Evolutionary conservation across 35 echinoderm and acorn worm genomes (phyloP).

Genomic region (Heliocidaris erythrogramma): DNA sequence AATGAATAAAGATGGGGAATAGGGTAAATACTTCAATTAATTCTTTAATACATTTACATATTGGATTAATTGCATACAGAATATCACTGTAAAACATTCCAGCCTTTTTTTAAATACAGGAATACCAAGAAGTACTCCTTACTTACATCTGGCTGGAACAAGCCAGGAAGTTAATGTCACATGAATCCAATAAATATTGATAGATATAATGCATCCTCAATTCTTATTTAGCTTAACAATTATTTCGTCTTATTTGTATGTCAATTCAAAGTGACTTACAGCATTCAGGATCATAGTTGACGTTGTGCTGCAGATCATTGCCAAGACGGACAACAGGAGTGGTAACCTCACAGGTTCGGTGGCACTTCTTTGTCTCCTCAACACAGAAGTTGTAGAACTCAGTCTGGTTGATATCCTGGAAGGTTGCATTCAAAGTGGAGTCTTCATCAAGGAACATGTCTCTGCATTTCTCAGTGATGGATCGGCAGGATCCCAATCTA

Average conservation of each 20-base stretch:
- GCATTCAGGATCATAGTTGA: slow-evolving; percentile 5
- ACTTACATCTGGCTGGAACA: not conserved
- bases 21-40: not conserved
- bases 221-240: too few relatives aligned
- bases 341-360: not conserved
- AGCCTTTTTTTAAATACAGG: too few relatives aligned
- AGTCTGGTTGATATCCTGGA: slow-evolving; percentile 59
- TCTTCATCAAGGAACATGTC: slow-evolving; percentile 53
- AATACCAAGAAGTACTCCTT: not conserved
- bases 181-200: too few relatives aligned
- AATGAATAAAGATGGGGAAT: not conserved
- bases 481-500: slow-evolving; percentile 2
- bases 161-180: too few relatives aligned
- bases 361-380: slow-evolving; percentile 38
- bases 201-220: too few relatives aligned
- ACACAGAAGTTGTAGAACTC: slow-evolving; percentile 45
- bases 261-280: not conserved
- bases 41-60: not conserved
- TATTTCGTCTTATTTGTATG: too few relatives aligned
- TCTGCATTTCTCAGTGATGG: slow-evolving; percentile 42
- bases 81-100: not conserved
- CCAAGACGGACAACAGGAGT: not conserved
- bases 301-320: not conserved
- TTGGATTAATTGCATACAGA: not conserved
- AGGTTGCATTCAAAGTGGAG: slow-evolving; percentile 57